These are phyloP conservation scores for Scolopax bukidnonensis DNA, from an alignment of 2,797 vertebrate species.

Conservation along the genomic window DNA sequence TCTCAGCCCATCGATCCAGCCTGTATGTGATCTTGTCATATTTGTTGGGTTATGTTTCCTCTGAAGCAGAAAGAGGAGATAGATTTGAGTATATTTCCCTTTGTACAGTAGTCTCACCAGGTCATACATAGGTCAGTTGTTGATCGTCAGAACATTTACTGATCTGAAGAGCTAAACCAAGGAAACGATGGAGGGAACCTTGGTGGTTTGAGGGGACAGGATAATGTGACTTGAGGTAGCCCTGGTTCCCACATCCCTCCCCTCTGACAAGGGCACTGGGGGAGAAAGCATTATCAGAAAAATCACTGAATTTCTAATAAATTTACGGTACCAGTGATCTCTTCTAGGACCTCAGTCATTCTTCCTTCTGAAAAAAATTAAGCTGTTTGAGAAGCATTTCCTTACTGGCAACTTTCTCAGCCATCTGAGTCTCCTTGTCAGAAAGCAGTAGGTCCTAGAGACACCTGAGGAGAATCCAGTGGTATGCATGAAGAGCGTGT, in stretches of 20 bases:
- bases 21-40: neutral
- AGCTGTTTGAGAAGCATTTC: neutral
- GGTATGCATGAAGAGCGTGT: neutral
- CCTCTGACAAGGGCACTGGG: no score
- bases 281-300: neutral
- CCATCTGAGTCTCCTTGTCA: neutral
- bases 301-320: neutral
- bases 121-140: neutral
- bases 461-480: neutral
- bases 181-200: fast-evolving
- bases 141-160: neutral
- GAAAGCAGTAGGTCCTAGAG: neutral
- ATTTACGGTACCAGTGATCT: fast-evolving
- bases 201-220: neutral
- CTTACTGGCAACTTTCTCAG: neutral
- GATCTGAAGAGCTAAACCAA: neutral
- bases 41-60: neutral
- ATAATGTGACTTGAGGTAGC: neutral
- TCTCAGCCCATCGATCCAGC: no score
- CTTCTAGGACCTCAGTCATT: neutral
- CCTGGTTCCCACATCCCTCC: fast-evolving
- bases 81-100: neutral
- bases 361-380: neutral
- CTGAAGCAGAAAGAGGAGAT: neutral
- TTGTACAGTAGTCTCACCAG: neutral